Evolutionary conservation across 1,140 invertebrate genomes (phyloP).

Genomic region (Tribolium castaneum): DNA sequence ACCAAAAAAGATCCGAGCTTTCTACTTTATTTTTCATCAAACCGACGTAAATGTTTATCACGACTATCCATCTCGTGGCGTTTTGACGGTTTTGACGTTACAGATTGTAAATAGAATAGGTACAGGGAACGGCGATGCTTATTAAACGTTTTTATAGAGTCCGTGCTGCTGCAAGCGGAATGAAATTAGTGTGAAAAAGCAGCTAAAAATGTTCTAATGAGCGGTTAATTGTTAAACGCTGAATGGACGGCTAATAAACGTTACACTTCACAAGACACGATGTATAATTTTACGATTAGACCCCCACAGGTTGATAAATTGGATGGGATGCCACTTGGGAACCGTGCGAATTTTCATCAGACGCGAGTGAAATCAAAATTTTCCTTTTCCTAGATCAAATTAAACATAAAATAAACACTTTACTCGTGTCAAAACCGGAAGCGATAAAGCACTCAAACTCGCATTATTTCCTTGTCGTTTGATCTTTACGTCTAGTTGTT

Average conservation of each 20-base stretch:
- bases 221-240: slow-evolving; percentile 41
- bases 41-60: slow-evolving; percentile 38
- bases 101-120: not conserved
- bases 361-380: not conserved
- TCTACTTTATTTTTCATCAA: not conserved
- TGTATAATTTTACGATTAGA: slow-evolving; percentile 39
- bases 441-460: not conserved
- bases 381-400: not conserved
- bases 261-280: slow-evolving; percentile 39
- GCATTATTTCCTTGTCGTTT: not conserved
- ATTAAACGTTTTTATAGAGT: slow-evolving; percentile 31
- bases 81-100: slow-evolving; percentile 20
- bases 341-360: slow-evolving; percentile 7
- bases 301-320: slow-evolving; percentile 38
- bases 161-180: slow-evolving; percentile 32
- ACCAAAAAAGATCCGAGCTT: not conserved
- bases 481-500: not conserved
- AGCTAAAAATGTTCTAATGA: slow-evolving; percentile 39
- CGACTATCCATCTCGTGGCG: not conserved
- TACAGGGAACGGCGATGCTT: not conserved
- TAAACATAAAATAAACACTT: slow-evolving; percentile 14
- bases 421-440: slow-evolving; percentile 3
- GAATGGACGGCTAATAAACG: slow-evolving; percentile 37
- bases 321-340: slow-evolving; percentile 25
- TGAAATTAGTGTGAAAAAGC: slow-evolving; percentile 32